A percentile compares a stretch with the other conserved stretches of the same genome.
Conservation (phyloP, 2,888 invertebrate genomes). For the Sarcophaga caerulescens region DNA sequence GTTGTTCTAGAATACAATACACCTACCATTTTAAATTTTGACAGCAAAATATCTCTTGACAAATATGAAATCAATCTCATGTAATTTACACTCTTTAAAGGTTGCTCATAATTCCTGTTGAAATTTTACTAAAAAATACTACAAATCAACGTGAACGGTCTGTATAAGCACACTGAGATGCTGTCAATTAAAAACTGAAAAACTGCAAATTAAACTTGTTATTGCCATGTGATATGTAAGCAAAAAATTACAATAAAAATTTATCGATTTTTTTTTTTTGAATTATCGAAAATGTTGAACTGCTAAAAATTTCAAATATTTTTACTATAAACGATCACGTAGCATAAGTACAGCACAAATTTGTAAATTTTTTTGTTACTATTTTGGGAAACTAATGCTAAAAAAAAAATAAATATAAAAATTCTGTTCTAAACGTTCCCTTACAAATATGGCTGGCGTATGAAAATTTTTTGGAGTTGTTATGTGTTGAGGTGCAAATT, state of each 20-base stretch:
- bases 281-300: not conserved
- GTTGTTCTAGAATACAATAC: too few relatives aligned
- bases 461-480: conserved; percentile 34
- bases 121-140: too few relatives aligned
- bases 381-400: conserved; percentile 26
- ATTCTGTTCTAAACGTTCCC: conserved; percentile 36
- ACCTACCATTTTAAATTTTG: too few relatives aligned
- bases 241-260: conserved; percentile 24
- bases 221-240: conserved; percentile 23
- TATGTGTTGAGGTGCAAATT: conserved; percentile 55
- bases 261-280: conserved; percentile 34
- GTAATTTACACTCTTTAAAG: too few relatives aligned
- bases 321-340: conserved; percentile 37
- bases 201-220: conserved; percentile 9
- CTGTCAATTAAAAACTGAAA: too few relatives aligned
- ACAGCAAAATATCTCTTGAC: too few relatives aligned
- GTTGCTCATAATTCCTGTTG: too few relatives aligned
- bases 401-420: conserved; percentile 5
- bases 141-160: too few relatives aligned
- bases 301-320: conserved; percentile 15
- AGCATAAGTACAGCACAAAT: conserved; percentile 17
- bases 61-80: too few relatives aligned
- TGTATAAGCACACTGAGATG: too few relatives aligned
- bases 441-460: conserved; percentile 7
- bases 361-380: conserved; percentile 22